A percentile compares a stretch with the other conserved stretches of the same genome.
phyloP scores from a whole-genome alignment of 2,113 vertebrate genomes.

The Myotis davidii region DNA sequence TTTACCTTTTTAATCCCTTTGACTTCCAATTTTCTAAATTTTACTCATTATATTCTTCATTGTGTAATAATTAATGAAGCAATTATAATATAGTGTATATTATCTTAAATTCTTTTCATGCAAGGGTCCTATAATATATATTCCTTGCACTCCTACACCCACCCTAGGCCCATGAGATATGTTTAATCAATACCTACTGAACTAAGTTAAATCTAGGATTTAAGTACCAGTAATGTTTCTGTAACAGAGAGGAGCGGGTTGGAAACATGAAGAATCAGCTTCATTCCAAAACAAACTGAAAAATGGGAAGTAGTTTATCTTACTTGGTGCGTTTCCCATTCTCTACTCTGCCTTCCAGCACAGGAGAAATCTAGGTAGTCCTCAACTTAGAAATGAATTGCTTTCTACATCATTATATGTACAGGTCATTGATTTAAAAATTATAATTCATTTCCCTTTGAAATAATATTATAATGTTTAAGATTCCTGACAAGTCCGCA shows the following conservation, averaged over 20 bases:
- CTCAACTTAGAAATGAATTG: background rate
- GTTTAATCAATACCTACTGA: background rate
- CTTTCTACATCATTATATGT: background rate
- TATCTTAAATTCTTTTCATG: background rate
- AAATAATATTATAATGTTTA: background rate
- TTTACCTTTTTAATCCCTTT: background rate
- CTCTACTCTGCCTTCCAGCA: background rate
- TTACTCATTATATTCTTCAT: background rate
- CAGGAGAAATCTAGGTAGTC: background rate
- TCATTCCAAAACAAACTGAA: constrained; percentile 26
- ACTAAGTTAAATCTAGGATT: background rate
- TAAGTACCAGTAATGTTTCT: background rate
- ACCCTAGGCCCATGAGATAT: background rate
- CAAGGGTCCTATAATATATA: background rate
- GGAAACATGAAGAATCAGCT: background rate
- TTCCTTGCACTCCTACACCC: background rate
- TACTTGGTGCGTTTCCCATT: background rate
- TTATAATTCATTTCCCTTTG: constrained; percentile 17
- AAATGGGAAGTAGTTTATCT: background rate
- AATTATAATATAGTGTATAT: background rate
- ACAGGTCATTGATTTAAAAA: constrained; percentile 25
- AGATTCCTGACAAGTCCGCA: background rate
- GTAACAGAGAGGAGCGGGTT: background rate
- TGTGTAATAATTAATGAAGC: background rate
- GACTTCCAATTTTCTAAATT: background rate